Conservation (phyloP, 2,888 invertebrate genomes). For the Melanargia galathea region DNA sequence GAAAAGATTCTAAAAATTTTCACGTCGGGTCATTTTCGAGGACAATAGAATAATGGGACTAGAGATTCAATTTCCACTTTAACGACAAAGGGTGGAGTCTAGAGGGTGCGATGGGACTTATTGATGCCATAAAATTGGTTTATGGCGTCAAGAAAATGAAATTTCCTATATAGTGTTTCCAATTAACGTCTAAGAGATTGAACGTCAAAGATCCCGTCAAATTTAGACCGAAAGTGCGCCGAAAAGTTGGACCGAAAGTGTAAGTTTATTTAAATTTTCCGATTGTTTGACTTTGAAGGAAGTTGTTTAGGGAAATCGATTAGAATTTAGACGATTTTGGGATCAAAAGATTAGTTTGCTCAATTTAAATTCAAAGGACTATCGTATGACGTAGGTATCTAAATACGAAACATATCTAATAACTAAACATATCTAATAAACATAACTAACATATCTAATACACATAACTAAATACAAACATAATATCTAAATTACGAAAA, state of each 20-base stretch:
- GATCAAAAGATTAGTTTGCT: not conserved
- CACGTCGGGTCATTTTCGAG: constrained; percentile 7
- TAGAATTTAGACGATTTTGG: not conserved
- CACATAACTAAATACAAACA: no score
- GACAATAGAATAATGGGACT: constrained; percentile 30
- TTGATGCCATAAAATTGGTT: constrained; percentile 22
- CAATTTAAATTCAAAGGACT: not conserved
- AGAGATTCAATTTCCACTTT: constrained; percentile 41
- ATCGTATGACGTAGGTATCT: no score
- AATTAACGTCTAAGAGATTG: constrained; percentile 21
- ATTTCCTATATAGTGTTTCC: constrained; percentile 18
- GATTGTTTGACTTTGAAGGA: constrained; percentile 11
- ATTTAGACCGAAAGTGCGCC: no score
- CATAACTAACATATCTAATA: no score
- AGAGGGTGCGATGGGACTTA: constrained; percentile 26
- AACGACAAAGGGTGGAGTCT: not conserved
- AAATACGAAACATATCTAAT: no score
- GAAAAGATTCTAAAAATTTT: constrained; percentile 2
- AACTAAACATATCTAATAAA: no score
- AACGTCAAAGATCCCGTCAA: constrained; percentile 20
- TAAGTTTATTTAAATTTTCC: constrained; percentile 5
- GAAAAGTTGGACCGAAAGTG: no score
- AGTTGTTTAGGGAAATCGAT: constrained; percentile 1
- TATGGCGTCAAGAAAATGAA: constrained; percentile 22
- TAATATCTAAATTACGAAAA: no score